phyloP scores from a whole-genome alignment of 2,888 invertebrate genomes.

The Phanerotoma sp. region DNA sequence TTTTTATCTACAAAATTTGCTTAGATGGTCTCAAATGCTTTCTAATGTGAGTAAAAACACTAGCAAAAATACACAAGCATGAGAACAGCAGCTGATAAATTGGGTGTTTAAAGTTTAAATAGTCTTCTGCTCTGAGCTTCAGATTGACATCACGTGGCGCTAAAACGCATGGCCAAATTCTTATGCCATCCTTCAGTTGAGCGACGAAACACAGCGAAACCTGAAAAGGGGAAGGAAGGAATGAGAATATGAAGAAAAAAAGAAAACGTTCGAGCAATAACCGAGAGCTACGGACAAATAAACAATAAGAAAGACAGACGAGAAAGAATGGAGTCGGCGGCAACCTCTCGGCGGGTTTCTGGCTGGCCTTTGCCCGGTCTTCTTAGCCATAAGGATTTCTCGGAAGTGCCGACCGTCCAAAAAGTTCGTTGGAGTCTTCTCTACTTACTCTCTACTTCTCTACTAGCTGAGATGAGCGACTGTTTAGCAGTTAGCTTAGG shows the following conservation, averaged over 20 bases:
- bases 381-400: slow-evolving; percentile 33
- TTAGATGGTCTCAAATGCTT: too few relatives aligned
- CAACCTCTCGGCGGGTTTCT: neutral
- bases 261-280: slow-evolving; percentile 16
- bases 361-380: slow-evolving; percentile 27
- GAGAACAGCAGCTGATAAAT: neutral
- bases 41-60: too few relatives aligned
- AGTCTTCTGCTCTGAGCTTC: neutral
- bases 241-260: slow-evolving; percentile 8
- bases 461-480: slow-evolving; percentile 20
- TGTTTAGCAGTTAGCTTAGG: slow-evolving; percentile 1
- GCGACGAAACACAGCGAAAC: neutral
- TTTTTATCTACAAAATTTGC: too few relatives aligned
- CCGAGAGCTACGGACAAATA: slow-evolving; percentile 19
- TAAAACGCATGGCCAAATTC: slow-evolving; percentile 1
- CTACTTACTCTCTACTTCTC: neutral
- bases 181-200: neutral
- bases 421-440: slow-evolving; percentile 2
- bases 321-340: slow-evolving; percentile 9
- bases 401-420: slow-evolving; percentile 28
- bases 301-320: slow-evolving; percentile 22
- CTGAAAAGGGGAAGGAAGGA: slow-evolving; percentile 3
- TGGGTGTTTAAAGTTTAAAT: slow-evolving; percentile 13
- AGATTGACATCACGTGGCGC: slow-evolving; percentile 18
- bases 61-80: too few relatives aligned